Percentiles rank a stretch among this genome's conserved stretches.
Conservation (phyloP, 2,888 invertebrate genomes). For the Bembecia ichneumoniformis region DNA sequence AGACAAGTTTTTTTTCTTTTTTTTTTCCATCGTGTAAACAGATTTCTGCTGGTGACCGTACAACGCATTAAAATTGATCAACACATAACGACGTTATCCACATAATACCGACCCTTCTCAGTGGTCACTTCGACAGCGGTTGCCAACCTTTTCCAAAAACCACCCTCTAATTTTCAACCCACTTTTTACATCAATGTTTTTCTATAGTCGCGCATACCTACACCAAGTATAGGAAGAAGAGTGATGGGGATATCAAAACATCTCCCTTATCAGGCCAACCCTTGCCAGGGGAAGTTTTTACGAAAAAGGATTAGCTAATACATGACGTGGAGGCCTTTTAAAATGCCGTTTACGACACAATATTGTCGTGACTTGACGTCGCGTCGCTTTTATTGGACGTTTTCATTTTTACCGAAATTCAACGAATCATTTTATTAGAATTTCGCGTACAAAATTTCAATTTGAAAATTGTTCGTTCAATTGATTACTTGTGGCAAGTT, state of each 20-base stretch:
- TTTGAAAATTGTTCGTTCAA: no score
- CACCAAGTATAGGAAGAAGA: constrained; percentile 40
- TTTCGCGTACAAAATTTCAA: no score
- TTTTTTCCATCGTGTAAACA: not conserved
- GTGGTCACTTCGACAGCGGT: constrained; percentile 71
- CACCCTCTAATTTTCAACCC: constrained; percentile 53
- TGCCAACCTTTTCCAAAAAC: constrained; percentile 51
- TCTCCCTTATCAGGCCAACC: constrained; percentile 57
- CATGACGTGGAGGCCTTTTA: constrained; percentile 39
- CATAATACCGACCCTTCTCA: constrained; percentile 68
- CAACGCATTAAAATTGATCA: constrained; percentile 68
- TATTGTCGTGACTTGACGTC: constrained; percentile 17
- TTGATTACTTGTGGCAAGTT: no score
- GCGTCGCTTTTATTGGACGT: constrained; percentile 13
- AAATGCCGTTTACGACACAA: constrained; percentile 8
- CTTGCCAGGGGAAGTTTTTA: constrained; percentile 40
- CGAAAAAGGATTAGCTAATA: constrained; percentile 59
- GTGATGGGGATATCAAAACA: constrained; percentile 68
- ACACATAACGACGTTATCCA: constrained; percentile 70
- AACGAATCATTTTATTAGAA: no score
- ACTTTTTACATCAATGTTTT: constrained; percentile 72
- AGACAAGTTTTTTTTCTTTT: not conserved
- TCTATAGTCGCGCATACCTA: constrained; percentile 55
- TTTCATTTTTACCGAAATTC: not conserved
- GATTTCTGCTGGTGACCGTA: constrained; percentile 9